Base-by-base conservation (phyloP, 1,140 invertebrate genomes). In the Triops cancriformis region DNA sequence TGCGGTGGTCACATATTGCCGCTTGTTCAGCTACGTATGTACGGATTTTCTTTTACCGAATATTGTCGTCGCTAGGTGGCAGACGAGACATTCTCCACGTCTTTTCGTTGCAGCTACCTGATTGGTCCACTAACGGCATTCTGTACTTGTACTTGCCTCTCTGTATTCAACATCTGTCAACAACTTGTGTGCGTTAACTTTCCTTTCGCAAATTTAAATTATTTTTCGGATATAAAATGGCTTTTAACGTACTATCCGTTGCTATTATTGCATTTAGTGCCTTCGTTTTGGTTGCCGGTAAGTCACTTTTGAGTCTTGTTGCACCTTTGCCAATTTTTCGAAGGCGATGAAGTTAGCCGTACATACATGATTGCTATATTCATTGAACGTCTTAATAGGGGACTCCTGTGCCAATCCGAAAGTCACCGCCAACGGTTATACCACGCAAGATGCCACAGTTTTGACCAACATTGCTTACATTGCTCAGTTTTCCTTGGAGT, bases 391-490 rank as follows among this genome's bases (percentile, higher is more conserved):
- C 7, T 28, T 76, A 18, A 76, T 64, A 72, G 72, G 41, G 1
- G 27, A 73, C 11, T 45, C 77, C n/a, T 78, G 77, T 11, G 73
- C 72, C 10, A 78, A 43, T 26, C 77, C 77, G 26, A 78, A 82
- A 51, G 83, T 88, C 6, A 84, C 83, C 23, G 80, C 84, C 12
- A 79, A 82, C 43, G 83, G 90, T 0, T 97, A 97, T 85, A 94
- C 94, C 73, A 96, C 94, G 6, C 89, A 91, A 83, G 95, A 98
- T 88, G 93, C 92, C 6, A 96, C 94, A 73, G 90, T 97, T 78
- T 88, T 97, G 1, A 92, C 91, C 73, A 90, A 92, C 82, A 82
- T 85, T 64, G 85, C 84, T 31, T 85, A 84, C 78, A 84, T 88
- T 79, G 82, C 85, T 74, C 84, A 87, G 80, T 88, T 89, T 80